Evolutionary conservation across 2,888 invertebrate genomes (phyloP).

Genomic region (Lagria hirta): DNA sequence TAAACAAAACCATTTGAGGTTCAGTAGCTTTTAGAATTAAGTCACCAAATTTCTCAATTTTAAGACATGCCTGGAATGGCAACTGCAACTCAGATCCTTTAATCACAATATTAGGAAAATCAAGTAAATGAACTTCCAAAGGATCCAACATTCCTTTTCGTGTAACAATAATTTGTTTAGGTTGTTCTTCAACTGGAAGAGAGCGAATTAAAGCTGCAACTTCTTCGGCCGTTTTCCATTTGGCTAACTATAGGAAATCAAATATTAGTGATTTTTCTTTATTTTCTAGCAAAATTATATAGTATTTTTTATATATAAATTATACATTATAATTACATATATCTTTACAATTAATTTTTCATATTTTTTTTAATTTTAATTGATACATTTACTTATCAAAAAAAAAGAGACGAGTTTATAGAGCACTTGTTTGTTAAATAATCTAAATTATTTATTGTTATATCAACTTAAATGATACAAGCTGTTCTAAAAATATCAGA

Average conservation of each 20-base stretch:
- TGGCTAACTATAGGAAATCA: slow-evolving; percentile 85
- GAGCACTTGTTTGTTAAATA: no score
- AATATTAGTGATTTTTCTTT: no score
- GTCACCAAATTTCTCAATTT: slow-evolving; percentile 99
- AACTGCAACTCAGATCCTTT: slow-evolving; percentile 98
- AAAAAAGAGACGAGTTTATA: no score
- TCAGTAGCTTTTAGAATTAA: slow-evolving; percentile 98
- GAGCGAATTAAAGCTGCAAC: slow-evolving; percentile 99
- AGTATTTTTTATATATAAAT: no score
- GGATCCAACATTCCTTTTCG: slow-evolving; percentile 99
- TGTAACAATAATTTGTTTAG: slow-evolving; percentile 99
- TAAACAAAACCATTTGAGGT: slow-evolving; percentile 99
- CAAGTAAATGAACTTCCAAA: slow-evolving; percentile 97
- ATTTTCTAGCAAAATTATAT: no score
- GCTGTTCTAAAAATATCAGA: no score
- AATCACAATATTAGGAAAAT: slow-evolving; percentile 99
- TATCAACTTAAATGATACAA: no score
- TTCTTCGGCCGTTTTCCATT: slow-evolving; percentile 99
- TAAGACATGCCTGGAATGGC: slow-evolving; percentile 98
- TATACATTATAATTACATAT: no score
- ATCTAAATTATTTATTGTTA: no score
- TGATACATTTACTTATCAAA: no score
- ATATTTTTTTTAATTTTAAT: no score
- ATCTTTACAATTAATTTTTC: no score
- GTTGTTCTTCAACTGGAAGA: slow-evolving; percentile 98